Base-by-base conservation (phyloP, 2,888 invertebrate genomes). In the Ormyrus rosae region DNA sequence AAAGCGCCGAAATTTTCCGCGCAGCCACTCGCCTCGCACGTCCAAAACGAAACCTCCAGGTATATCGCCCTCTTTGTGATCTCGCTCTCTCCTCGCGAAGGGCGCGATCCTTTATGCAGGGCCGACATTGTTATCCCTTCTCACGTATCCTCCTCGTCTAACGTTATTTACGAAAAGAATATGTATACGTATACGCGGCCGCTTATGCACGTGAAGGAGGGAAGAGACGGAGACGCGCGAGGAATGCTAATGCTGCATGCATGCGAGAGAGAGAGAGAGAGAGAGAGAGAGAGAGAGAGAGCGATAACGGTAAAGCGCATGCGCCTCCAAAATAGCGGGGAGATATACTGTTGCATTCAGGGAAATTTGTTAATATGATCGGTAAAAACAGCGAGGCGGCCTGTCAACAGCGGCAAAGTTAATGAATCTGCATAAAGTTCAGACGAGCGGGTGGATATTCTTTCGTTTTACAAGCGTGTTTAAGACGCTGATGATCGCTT, bases 261-360 rank as follows among this genome's bases (percentile, higher is more conserved):
- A 64, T 0, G 50, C 5, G n/a, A 11, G 50, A 48, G 34, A 13
- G 13, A 13, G 13, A 13, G 13, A 13, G 13, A n/a, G n/a, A 11
- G 50, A 48, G 34, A 13, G 13, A 13, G 13, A 13, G 13, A 13
- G n/a, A n/a, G n/a, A n/a, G n/a, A n/a, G n/a, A n/a, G n/a, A 1
- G 50, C 10, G 13, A 56, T 69, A 79, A 60, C 69, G 74, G 79
- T 79, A 79, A 79, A 74, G 34, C 70, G 79, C 69, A 69, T 69
- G 69, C 79, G 69, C 69, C 51, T 74, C 69, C 74, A 79, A 79
- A 74, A 74, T 73, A 79, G 63, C 74, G 69, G 68, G n/a, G 65
- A 78, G 45, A 34, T 69, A 34, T 69, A 56, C 50, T 55, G 69
- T 69, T 74, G 73, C 64, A 64, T 79, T 79, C 74, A 74, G 11